Evolutionary conservation across 1,140 invertebrate species (phyloP).

Genomic region (Sarcophaga peregrina): DNA sequence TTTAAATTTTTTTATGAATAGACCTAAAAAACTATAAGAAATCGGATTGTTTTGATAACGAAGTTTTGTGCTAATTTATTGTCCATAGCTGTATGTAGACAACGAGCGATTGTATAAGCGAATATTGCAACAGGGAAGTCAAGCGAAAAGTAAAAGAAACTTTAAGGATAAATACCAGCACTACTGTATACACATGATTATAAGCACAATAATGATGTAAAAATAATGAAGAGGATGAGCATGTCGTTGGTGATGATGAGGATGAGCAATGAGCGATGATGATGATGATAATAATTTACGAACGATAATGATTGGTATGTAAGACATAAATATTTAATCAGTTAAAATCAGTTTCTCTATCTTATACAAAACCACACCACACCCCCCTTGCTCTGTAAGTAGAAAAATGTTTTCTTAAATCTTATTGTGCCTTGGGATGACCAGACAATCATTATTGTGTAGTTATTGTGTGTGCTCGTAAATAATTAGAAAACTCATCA

Average conservation of each 20-base stretch:
- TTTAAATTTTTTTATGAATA: no score
- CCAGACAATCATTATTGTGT: no score
- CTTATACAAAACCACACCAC: not conserved
- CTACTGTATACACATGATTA: not conserved
- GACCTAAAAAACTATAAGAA: no score
- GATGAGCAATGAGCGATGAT: not conserved
- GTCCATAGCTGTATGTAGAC: no score
- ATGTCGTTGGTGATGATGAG: no score
- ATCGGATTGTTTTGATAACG: no score
- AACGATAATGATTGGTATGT: conserved; percentile 10
- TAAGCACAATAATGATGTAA: no score
- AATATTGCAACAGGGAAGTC: not conserved
- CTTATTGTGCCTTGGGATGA: not conserved
- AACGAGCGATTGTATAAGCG: no score
- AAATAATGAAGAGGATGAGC: no score
- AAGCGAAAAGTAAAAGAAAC: not conserved
- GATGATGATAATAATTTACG: not conserved
- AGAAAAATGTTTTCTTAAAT: not conserved
- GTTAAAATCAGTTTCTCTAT: not conserved
- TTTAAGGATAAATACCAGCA: conserved; percentile 33
- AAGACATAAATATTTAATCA: conserved; percentile 23
- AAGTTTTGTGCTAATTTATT: no score
- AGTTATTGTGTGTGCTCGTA: not conserved
- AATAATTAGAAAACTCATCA: conserved; percentile 35
- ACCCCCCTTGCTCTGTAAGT: not conserved